Evolutionary conservation across 2,113 vertebrate species (phyloP), one percentile per base, ranked within the genome.

Genomic region (Calyptomena viridis): DNA sequence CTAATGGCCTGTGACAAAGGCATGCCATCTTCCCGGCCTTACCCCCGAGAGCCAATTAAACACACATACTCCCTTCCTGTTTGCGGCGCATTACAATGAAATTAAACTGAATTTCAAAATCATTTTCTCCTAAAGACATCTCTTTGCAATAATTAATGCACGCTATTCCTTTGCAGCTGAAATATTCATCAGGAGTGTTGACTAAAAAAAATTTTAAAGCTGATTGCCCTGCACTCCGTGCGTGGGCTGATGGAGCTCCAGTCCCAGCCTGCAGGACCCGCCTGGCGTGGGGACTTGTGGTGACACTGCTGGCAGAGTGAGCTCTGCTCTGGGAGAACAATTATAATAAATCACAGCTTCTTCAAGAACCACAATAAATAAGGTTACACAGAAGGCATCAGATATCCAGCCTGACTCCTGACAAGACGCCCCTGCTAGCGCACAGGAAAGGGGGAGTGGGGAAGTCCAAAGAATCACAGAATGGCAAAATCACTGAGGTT

Each of bases 1-100:
- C 98, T 99, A 99, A 99, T 99, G 98, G 99, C 98, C 98, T 99
- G 98, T 99, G 99, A 99, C 99, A 99, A 99, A 98, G 98, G 98
- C 98, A 96, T 97, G 98, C 97, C 97, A 98, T 98, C 97, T 98
- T 98, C 98, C 98, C 97, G 98, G 98, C 98, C 98, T 98, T 97
- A 98, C 98, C 98, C 98, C 98, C 98, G 97, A 98, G 98, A 99
- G 98, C 98, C 98, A 99, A 99, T 99, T 99, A 98, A 98, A 97
- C 97, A 97, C 97, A 97, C 96, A 97, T 75, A 95, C 97, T 97
- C 97, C 97, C 97, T 97, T 97, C 97, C 98, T 97, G 97, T 97
- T 97, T 96, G 96, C 80, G 33, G 96, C 78, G 64, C 97, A 96
- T 97, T 96, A 98, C 97, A 98, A 98, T 96, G 97, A 98, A 98